Evolutionary conservation across 2,888 invertebrate genomes (phyloP), one percentile per base, ranked within the genome.

Genomic region (Cheilosia vulpina): DNA sequence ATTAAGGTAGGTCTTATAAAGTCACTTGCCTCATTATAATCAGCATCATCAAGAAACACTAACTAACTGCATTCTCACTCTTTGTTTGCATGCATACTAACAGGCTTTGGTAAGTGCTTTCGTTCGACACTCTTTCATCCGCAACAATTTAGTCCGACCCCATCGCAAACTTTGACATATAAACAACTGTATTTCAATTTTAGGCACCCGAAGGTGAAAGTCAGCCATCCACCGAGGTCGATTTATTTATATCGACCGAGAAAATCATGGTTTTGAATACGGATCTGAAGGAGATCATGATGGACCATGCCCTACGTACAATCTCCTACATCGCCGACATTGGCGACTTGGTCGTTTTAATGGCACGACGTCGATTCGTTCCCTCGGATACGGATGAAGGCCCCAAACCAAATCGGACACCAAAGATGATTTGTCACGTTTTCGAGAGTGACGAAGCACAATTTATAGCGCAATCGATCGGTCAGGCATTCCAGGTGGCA

Each of bases 221-320:
- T 88, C 99, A 99, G 91, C 99, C 99, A 13, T 98, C 98, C 90
- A 99, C 99, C 15, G 99, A 99, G 93, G 99, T 99, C 55, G 99
- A 99, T 92, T 94, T 99, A 38, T 99, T 99, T 93, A 99, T 99
- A 90, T 99, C 99, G 45, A 99, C 99, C 13, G 99, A 99, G 93
- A 99, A 99, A 93, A 99, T 99, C 88, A 99, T 99, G 99, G 99
- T 99, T 75, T 94, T 99, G 84, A 99, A 99, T 92, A 99, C 99
- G 2, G 99, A 99, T 92, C 93, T 99, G 68, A 99, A 99, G 93
- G 99, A 99, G 93, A 99, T 99, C 83, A 99, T 99, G 98, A 99
- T 99, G 99, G 99, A 99, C 92, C 99, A 99, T 93, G 98, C 99
- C 1, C 93, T 99, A 81, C 94, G 99, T 88, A 99, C 99, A 53